Conservation (phyloP, 2,888 invertebrate genomes). For the Cryptus viduatorius region DNA sequence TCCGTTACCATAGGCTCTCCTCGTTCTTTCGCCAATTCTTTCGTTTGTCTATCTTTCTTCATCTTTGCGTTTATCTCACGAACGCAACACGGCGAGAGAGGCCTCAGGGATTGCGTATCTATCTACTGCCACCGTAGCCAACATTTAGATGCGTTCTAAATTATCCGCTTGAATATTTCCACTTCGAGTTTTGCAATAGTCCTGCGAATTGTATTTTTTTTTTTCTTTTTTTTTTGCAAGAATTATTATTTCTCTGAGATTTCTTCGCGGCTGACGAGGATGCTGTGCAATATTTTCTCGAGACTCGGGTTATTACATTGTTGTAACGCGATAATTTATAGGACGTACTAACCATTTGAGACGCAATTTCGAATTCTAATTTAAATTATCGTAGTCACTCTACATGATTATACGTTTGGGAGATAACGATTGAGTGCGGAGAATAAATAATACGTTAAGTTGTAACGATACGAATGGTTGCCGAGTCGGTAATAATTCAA, state of each 20-base stretch:
- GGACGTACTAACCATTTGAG: too few species aligned
- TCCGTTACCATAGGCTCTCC: constrained; percentile 46
- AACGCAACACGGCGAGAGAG: constrained; percentile 44
- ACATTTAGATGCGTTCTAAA: constrained; percentile 69
- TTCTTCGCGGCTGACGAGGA: neutral
- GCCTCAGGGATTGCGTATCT: constrained; percentile 61
- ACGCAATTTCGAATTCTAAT: too few species aligned
- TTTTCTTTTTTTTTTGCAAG: neutral
- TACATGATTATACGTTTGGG: too few species aligned
- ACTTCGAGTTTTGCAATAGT: constrained; percentile 29
- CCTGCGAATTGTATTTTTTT: constrained; percentile 2
- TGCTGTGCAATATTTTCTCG: neutral
- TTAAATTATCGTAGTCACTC: too few species aligned
- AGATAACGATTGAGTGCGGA: too few species aligned
- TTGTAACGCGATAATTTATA: too few species aligned
- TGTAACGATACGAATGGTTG: too few species aligned
- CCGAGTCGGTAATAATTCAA: too few species aligned
- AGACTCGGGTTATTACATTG: neutral
- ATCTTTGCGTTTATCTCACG: constrained; percentile 35
- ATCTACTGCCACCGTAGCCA: constrained; percentile 47
- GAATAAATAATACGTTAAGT: too few species aligned
- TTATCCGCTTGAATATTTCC: constrained; percentile 60
- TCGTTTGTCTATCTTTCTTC: constrained; percentile 27
- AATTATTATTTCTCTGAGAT: constrained; percentile 4
- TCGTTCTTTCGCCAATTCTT: constrained; percentile 29